phyloP scores from a whole-genome alignment of 1,140 invertebrate genomes.

The Drosophila tristis region DNA sequence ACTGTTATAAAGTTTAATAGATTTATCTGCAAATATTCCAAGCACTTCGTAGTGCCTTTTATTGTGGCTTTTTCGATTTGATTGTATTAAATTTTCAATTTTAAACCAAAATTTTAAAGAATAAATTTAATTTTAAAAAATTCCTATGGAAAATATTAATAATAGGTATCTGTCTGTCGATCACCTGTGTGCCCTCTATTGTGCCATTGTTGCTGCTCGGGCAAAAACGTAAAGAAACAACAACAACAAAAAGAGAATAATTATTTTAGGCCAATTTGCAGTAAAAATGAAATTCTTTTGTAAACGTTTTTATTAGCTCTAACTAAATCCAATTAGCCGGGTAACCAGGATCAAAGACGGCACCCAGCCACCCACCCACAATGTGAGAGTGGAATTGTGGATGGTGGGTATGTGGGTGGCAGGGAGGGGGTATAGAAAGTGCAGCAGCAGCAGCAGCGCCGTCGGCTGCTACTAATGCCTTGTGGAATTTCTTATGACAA shows the following conservation, averaged over 20 bases:
- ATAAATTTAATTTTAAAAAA: not conserved
- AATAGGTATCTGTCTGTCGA: not conserved
- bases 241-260: constrained; percentile 35
- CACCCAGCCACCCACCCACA: not conserved
- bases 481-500: constrained; percentile 57
- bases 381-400: not conserved
- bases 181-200: constrained; percentile 9
- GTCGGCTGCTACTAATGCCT: constrained; percentile 61
- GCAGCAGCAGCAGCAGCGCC: constrained; percentile 61
- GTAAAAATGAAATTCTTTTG: constrained; percentile 77
- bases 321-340: constrained; percentile 74
- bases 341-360: constrained; percentile 64
- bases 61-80: too few relatives aligned
- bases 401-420: not conserved
- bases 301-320: constrained; percentile 76
- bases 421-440: constrained; percentile 18
- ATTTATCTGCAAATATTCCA: too few relatives aligned
- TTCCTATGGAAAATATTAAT: too few relatives aligned
- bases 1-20: too few relatives aligned
- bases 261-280: constrained; percentile 78
- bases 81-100: too few relatives aligned
- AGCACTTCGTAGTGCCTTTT: not conserved
- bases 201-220: constrained; percentile 32
- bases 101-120: too few relatives aligned
- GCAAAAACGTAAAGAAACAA: constrained; percentile 19